These are phyloP conservation scores for Onychomys leucogaster DNA, from an alignment of 2,797 vertebrate genomes.

Conservation along the genomic window DNA sequence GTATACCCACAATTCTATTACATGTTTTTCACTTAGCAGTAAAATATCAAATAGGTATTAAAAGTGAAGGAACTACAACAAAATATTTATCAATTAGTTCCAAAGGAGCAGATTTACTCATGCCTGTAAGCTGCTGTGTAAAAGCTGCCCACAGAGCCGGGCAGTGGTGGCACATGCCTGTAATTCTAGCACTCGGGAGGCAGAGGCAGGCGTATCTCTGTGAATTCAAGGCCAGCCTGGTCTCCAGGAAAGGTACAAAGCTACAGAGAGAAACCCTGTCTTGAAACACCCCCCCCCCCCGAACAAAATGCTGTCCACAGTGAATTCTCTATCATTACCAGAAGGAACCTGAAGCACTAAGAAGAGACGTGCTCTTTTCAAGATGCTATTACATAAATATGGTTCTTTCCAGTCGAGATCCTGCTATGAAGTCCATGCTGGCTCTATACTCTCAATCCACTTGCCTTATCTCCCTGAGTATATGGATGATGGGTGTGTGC, in stretches of 20 bases:
- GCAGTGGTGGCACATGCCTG: no score
- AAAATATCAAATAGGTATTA: not conserved
- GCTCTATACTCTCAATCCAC: no score
- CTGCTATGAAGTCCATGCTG: not conserved
- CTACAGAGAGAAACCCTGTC: no score
- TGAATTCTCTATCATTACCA: not conserved
- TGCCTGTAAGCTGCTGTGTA: not conserved
- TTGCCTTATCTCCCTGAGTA: not conserved
- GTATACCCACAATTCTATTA: not conserved
- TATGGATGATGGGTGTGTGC: accelerated
- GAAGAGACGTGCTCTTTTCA: not conserved
- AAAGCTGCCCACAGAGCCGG: not conserved
- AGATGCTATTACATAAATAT: not conserved
- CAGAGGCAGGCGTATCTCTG: no score
- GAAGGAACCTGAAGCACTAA: not conserved
- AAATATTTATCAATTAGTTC: not conserved
- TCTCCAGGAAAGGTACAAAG: no score
- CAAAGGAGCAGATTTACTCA: not conserved
- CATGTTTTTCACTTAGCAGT: not conserved
- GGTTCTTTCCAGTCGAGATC: not conserved
- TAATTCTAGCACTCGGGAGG: no score
- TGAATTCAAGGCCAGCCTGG: no score
- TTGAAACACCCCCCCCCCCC: no score
- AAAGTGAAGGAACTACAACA: not conserved
- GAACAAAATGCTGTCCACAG: no score